A percentile compares a stretch with the other conserved stretches of the same genome.
phyloP scores from a whole-genome alignment of 2,113 vertebrate species.

The Leucopternis melanops region DNA sequence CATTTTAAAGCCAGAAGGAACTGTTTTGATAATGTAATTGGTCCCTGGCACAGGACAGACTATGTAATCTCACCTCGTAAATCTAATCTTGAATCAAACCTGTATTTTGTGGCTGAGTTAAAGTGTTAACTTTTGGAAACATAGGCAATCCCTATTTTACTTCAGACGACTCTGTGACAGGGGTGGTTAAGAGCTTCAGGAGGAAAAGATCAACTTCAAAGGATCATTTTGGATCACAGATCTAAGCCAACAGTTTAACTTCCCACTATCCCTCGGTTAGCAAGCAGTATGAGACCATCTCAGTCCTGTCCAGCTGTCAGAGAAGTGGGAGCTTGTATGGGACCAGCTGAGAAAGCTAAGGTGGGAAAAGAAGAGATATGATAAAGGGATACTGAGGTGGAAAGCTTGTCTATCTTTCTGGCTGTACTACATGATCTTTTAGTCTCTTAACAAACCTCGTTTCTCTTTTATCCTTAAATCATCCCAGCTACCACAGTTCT shows the following conservation, averaged over 20 bases:
- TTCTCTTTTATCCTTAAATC: background rate
- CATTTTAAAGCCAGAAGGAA: background rate
- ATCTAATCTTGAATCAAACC: constrained; percentile 31
- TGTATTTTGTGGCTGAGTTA: background rate
- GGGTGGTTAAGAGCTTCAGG: background rate
- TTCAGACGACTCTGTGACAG: background rate
- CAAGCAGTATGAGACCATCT: background rate
- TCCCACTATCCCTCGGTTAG: background rate
- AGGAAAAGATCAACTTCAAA: background rate
- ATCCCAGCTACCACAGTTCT: background rate
- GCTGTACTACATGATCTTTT: background rate
- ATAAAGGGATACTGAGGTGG: background rate
- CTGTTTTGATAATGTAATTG: background rate
- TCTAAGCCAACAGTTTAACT: background rate
- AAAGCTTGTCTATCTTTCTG: background rate
- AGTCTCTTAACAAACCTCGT: background rate
- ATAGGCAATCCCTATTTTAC: background rate
- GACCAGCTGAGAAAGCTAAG: background rate
- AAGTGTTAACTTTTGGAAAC: background rate
- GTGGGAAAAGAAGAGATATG: background rate
- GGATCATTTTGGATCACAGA: background rate
- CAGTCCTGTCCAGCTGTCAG: background rate
- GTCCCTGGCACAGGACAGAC: background rate
- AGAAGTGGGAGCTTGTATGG: background rate
- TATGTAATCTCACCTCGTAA: background rate